Base-by-base conservation (phyloP, 2,888 invertebrate genomes). In the Chloroclystis v-ata region DNA sequence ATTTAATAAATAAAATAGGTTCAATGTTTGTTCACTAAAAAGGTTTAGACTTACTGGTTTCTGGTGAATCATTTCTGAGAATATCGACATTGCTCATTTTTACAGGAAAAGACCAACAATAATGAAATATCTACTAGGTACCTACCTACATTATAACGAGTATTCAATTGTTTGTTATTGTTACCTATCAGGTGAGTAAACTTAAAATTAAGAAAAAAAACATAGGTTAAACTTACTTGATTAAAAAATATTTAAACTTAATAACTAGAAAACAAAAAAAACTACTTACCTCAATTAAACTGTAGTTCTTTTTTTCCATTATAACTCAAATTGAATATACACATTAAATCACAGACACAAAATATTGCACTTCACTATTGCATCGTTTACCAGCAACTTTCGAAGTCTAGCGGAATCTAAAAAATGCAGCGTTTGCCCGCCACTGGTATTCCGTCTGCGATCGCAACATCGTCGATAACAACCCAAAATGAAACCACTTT, bases 331-430 rank as follows among this genome's bases (percentile, higher is more conserved):
- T n/a, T n/a, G 45, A 56, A 59, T 56, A 28, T 58, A 55, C 59
- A 64, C 62, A 55, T 52, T 59, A 52, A 53, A 61, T 54, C 49
- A 63, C 60, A 61, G 35, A 37, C 24, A 52, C 47, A 12, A 42
- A 42, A 52, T 44, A 42, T 40, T 67, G 67, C 60, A 58, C 66
- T 29, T 4, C 20, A 65, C 44, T 41, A 65, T 60, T 64, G 67
- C 72, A 72, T 64, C 57, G 60, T 53, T 51, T 51, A 64, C 63
- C 64, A 60, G 65, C 66, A 73, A 77, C 78, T 78, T 77, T 78
- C 71, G 61, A 75, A 75, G 67, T 71, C 63, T 74, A 75, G 69
- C 65, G 72, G 71, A 69, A 72, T 77, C 65, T 59, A 59, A 56
- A 56, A 52, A 57, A 54, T 59, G 75, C 74, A 63, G 61, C 60